Conservation (phyloP, 2,888 invertebrate species). For the Eupithecia subfuscata region DNA sequence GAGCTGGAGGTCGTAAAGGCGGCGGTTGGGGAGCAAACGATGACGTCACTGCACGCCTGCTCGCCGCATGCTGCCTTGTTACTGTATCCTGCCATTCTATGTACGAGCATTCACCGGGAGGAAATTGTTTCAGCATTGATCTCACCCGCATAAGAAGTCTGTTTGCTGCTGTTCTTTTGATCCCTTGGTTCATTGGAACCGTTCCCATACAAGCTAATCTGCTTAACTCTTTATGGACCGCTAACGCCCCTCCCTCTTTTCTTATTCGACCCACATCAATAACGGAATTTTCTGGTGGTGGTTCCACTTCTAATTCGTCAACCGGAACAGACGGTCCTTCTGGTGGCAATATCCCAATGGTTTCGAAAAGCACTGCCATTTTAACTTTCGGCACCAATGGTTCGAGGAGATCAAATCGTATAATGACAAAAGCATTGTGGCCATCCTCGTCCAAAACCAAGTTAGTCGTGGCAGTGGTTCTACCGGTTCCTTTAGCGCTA, state of each 20-base stretch:
- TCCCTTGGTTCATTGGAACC: slow-evolving; percentile 71
- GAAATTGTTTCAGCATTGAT: slow-evolving; percentile 71
- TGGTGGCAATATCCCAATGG: slow-evolving; percentile 60
- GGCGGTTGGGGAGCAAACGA: slow-evolving; percentile 75
- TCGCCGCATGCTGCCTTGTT: slow-evolving; percentile 70
- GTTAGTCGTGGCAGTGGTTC: slow-evolving; percentile 45
- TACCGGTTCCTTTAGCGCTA: slow-evolving; percentile 66
- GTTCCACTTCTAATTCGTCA: slow-evolving; percentile 56
- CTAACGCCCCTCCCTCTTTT: slow-evolving; percentile 70
- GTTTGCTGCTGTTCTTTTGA: slow-evolving; percentile 76
- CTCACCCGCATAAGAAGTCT: slow-evolving; percentile 68
- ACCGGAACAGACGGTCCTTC: slow-evolving; percentile 51
- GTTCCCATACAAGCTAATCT: slow-evolving; percentile 63
- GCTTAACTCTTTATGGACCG: slow-evolving; percentile 74
- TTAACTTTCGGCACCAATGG: slow-evolving; percentile 63
- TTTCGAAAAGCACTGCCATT: slow-evolving; percentile 59
- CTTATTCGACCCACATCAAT: slow-evolving; percentile 67
- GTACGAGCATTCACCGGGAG: slow-evolving; percentile 63
- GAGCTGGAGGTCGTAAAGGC: slow-evolving; percentile 50
- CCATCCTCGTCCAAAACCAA: slow-evolving; percentile 61
- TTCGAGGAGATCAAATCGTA: slow-evolving; percentile 70
- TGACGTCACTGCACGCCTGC: slow-evolving; percentile 71
- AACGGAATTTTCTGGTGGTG: slow-evolving; percentile 54
- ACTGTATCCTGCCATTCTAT: slow-evolving; percentile 73
- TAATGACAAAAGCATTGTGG: slow-evolving; percentile 61